Base-by-base conservation (phyloP, 2,797 vertebrate species). In the Molossus molossus region DNA sequence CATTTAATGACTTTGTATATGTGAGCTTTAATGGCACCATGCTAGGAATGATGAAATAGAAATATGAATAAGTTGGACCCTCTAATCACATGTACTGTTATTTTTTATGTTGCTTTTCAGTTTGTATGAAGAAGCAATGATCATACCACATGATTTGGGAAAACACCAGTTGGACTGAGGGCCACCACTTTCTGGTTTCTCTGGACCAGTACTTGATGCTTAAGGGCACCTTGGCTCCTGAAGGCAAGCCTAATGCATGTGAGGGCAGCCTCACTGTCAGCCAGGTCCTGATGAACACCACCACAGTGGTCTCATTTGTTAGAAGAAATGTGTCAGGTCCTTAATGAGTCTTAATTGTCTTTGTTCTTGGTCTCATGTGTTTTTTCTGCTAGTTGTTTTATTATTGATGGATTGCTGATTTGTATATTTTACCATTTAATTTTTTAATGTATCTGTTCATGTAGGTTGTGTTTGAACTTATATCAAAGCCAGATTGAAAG, bases 21-120 rank as follows among this genome's bases (percentile, higher is more conserved):
- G 65, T 50, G 33, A 83, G 50, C 57, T 95, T 93, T 65, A 92
- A 58, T 83, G 72, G 13, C 48, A 72, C 48, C 37, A 10, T 50
- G 3, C 37, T 88, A 29, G 12, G 25, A 53, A 53, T 82, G 37
- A 27, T 12, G 72, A 67, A 88, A 65, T 80, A 76, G 4, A 27
- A 23, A 84, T 4, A 23, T 76, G 87, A 67, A 69, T 62, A 48
- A 84, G 27, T 87, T 62, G 14, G 53, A 40, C 10, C 1, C 45
- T 82, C 11, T 77, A 79, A 67, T 73, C 21, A 77, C 40, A 23
- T 76, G 23, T 75, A 69, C 37, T 62, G 21, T 27, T 79, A 12
- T 93, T 82, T 70, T 45, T 77, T 33, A 29, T 67, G 11, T 79
- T 50, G 9, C 7, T 73, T 83, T 93, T 79, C 58, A 79, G 29